These are phyloP conservation scores for Junco hyemalis DNA, from an alignment of 2,113 vertebrate species.

Conservation along the genomic window DNA sequence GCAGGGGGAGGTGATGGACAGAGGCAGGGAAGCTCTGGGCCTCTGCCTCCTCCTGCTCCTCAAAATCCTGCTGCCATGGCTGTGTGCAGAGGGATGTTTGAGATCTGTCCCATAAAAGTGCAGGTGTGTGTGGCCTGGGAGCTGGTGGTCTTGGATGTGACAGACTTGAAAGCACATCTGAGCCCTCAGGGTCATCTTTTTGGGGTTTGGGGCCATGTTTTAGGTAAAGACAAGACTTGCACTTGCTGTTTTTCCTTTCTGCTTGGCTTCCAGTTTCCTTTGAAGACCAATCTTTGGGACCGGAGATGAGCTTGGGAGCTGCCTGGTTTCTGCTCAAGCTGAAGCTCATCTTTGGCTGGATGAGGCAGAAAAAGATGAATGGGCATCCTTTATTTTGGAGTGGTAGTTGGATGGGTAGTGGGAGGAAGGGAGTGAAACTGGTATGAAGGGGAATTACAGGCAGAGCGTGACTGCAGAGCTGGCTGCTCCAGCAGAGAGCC, in stretches of 20 bases:
- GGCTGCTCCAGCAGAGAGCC: neutral
- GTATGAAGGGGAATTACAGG: neutral
- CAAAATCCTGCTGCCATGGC: neutral
- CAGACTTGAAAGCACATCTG: fast-evolving
- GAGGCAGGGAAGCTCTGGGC: neutral
- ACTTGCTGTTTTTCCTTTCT: fast-evolving
- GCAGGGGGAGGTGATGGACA: neutral
- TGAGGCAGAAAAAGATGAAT: neutral
- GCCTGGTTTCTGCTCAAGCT: neutral
- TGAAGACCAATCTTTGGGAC: neutral
- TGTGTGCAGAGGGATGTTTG: neutral
- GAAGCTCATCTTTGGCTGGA: neutral
- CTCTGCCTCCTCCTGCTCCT: neutral
- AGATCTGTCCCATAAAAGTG: neutral
- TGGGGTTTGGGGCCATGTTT: neutral
- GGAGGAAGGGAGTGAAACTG: neutral
- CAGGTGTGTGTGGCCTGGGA: fast-evolving
- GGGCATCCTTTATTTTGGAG: neutral
- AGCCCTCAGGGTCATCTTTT: neutral
- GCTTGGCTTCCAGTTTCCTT: neutral
- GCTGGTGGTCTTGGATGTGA: neutral
- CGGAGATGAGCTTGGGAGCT: neutral
- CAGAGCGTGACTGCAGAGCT: neutral
- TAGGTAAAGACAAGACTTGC: neutral
- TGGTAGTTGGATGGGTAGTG: neutral